Evolutionary conservation across 2,113 vertebrate species (phyloP).

Genomic region (Seriola rivoliana): DNA sequence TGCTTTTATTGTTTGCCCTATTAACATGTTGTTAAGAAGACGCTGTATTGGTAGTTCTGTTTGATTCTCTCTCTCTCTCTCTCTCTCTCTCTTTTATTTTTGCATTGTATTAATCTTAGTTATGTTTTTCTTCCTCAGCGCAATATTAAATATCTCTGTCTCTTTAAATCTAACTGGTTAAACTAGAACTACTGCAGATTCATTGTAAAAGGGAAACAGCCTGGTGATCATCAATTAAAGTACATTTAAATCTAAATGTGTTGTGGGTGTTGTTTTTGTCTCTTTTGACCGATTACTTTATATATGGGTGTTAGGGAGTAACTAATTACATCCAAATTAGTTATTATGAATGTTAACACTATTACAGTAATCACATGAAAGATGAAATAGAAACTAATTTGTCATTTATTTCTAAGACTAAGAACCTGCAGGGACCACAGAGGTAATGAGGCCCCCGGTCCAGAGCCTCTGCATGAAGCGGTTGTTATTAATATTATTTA

Average conservation of each 20-base stretch:
- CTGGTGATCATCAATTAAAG: slow-evolving; percentile 91
- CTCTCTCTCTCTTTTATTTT: slow-evolving; percentile 52
- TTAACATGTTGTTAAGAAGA: slow-evolving; percentile 87
- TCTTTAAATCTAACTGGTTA: slow-evolving; percentile 83
- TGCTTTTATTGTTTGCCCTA: slow-evolving; percentile 87
- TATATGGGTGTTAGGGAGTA: neutral
- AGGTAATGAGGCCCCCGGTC: neutral
- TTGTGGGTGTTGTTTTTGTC: neutral
- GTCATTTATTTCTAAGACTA: neutral
- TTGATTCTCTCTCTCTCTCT: slow-evolving; percentile 61
- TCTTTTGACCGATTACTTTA: neutral
- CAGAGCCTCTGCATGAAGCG: neutral
- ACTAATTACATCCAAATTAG: neutral
- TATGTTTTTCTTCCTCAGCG: slow-evolving; percentile 82
- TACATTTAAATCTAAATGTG: slow-evolving; percentile 75
- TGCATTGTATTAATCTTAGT: slow-evolving; percentile 85
- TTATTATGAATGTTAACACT: neutral
- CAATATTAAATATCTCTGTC: slow-evolving; percentile 87
- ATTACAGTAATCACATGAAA: neutral
- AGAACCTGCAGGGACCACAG: too few relatives aligned
- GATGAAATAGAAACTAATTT: neutral
- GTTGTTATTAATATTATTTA: neutral
- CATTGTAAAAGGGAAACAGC: slow-evolving; percentile 90
- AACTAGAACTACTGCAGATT: slow-evolving; percentile 86
- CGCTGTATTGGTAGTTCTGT: slow-evolving; percentile 83